These are phyloP conservation scores for Gymnobelideus leadbeateri DNA, from an alignment of 2,113 vertebrate genomes.

Conservation along the genomic window DNA sequence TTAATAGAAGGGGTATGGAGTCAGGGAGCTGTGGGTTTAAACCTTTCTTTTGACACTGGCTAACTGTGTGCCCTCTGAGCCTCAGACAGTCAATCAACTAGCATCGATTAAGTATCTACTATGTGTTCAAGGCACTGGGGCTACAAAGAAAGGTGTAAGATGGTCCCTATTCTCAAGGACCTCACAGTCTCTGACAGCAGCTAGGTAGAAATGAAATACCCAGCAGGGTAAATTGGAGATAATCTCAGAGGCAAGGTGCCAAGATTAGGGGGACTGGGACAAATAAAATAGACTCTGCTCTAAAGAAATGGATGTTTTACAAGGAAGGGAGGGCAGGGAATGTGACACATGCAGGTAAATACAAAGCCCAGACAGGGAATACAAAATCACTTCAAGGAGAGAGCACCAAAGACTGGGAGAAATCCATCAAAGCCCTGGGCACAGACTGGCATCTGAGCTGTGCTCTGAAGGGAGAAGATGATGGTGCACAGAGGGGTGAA, in stretches of 20 bases:
- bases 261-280: neutral
- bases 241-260: neutral
- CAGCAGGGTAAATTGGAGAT: neutral
- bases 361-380: neutral
- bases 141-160: neutral
- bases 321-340: neutral
- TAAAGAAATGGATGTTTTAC: neutral
- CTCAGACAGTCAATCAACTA: neutral
- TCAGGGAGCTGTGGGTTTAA: neutral
- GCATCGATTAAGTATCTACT: neutral
- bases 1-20: neutral
- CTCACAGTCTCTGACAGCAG: neutral
- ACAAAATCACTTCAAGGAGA: neutral
- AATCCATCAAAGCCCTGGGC: neutral
- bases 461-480: neutral
- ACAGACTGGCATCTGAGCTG: neutral
- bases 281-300: neutral
- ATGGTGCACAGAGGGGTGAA: neutral
- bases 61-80: neutral
- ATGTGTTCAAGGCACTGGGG: neutral
- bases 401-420: neutral
- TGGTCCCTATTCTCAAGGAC: neutral
- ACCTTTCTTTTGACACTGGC: neutral
- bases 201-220: neutral
- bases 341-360: neutral